phyloP scores from a whole-genome alignment of 2,113 vertebrate genomes.

The Rostratula benghalensis region DNA sequence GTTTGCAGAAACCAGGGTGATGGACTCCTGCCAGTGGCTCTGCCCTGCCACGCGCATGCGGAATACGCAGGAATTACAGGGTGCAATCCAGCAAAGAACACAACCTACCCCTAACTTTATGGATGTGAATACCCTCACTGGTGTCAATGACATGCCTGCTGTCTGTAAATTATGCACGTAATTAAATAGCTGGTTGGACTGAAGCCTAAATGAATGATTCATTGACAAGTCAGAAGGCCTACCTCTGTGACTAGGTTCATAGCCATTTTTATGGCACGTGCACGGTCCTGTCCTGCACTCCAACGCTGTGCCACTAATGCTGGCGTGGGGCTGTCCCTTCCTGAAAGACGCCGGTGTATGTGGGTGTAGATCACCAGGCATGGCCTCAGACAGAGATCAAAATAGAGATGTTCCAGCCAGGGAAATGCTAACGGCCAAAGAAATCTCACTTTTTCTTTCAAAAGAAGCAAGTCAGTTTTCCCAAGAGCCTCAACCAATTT shows the following conservation, averaged over 20 bases:
- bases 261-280: neutral
- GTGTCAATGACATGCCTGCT: neutral
- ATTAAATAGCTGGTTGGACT: neutral
- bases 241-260: neutral
- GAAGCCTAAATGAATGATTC: neutral
- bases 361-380: neutral
- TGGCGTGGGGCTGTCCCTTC: neutral
- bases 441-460: neutral
- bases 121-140: neutral
- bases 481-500: neutral
- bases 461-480: neutral
- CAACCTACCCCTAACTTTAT: neutral
- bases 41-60: neutral
- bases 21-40: neutral
- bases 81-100: neutral
- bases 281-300: accelerated
- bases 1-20: neutral
- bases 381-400: neutral
- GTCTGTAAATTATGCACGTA: neutral
- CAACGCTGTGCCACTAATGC: neutral
- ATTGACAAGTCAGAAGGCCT: neutral
- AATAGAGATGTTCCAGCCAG: neutral
- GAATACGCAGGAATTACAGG: neutral
- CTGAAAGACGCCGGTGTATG: accelerated
- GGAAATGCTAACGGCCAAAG: neutral